Percentiles rank a stretch among this genome's conserved stretches.
Evolutionary conservation across 2,113 vertebrate genomes (phyloP).

Genomic region (Polypterus bichir): DNA sequence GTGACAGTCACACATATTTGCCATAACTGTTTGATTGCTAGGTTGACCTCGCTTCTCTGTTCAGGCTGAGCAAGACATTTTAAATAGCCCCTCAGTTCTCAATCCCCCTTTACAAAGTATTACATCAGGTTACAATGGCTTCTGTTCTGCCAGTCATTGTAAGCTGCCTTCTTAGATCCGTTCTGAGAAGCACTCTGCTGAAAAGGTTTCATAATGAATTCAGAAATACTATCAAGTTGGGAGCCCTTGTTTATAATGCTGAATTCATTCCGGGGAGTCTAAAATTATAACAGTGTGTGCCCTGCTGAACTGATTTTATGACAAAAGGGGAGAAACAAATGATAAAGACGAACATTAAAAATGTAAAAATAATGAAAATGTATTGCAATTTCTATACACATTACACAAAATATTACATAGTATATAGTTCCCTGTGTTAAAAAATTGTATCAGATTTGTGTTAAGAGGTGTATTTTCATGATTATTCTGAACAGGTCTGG

Average conservation of each 20-base stretch:
- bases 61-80: slow-evolving; percentile 57
- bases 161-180: slow-evolving; percentile 61
- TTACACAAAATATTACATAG: too few species aligned
- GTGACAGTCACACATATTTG: slow-evolving; percentile 60
- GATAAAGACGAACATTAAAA: too few species aligned
- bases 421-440: too few species aligned
- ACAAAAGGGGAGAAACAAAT: slow-evolving; percentile 28
- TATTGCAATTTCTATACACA: too few species aligned
- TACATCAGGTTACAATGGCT: slow-evolving; percentile 71
- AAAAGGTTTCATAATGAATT: slow-evolving; percentile 71
- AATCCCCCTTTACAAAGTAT: slow-evolving; percentile 62
- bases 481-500: too few species aligned
- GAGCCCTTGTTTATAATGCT: slow-evolving; percentile 74
- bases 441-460: too few species aligned
- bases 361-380: too few species aligned
- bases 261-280: slow-evolving; percentile 68
- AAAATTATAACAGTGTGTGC: slow-evolving; percentile 69
- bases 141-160: slow-evolving; percentile 60
- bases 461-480: too few species aligned
- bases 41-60: slow-evolving; percentile 59
- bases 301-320: slow-evolving; percentile 66
- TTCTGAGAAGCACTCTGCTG: slow-evolving; percentile 61
- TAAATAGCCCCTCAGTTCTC: slow-evolving; percentile 53
- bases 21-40: slow-evolving; percentile 65
- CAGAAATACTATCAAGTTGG: slow-evolving; percentile 75